These are phyloP conservation scores for Eudyptes chrysolophus DNA, from an alignment of 2,113 vertebrate species.

Conservation along the genomic window DNA sequence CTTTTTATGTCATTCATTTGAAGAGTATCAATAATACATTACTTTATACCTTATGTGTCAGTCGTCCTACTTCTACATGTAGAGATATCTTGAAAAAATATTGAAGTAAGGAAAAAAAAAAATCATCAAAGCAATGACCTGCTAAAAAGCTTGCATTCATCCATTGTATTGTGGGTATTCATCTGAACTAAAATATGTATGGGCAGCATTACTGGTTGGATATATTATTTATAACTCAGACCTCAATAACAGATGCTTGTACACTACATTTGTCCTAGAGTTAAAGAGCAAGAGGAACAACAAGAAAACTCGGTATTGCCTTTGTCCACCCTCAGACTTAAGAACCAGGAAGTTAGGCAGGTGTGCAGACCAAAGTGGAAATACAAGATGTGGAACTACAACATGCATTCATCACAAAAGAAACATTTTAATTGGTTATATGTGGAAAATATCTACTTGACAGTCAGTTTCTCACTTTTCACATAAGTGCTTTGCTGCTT, in stretches of 20 bases:
- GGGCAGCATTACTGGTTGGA: constrained; percentile 1
- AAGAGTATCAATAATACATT: constrained; percentile 79
- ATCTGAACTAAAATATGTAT: constrained; percentile 57
- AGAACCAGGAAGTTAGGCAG: constrained; percentile 61
- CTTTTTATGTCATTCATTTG: constrained; percentile 79
- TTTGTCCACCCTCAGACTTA: constrained; percentile 45
- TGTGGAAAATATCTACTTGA: constrained; percentile 83
- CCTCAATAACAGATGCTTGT: constrained; percentile 5
- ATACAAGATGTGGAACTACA: constrained; percentile 76
- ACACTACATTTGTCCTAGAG: constrained; percentile 7
- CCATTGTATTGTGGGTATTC: not conserved
- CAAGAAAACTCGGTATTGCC: not conserved
- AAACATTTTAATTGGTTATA: constrained; percentile 86
- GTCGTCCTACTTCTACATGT: constrained; percentile 57
- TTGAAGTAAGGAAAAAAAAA: constrained; percentile 42
- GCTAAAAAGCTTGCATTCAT: constrained; percentile 49
- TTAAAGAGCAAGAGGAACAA: constrained; percentile 4
- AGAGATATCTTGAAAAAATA: constrained; percentile 45
- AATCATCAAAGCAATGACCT: constrained; percentile 35
- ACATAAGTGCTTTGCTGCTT: constrained; percentile 82
- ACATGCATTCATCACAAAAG: constrained; percentile 81
- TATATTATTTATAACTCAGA: constrained; percentile 47
- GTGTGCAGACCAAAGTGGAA: constrained; percentile 66
- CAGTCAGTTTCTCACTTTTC: constrained; percentile 85
- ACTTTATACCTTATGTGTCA: constrained; percentile 73